Conservation (phyloP, 37 sponge, comb jelly and placozoan species). For the Tethya wilhelma region DNA sequence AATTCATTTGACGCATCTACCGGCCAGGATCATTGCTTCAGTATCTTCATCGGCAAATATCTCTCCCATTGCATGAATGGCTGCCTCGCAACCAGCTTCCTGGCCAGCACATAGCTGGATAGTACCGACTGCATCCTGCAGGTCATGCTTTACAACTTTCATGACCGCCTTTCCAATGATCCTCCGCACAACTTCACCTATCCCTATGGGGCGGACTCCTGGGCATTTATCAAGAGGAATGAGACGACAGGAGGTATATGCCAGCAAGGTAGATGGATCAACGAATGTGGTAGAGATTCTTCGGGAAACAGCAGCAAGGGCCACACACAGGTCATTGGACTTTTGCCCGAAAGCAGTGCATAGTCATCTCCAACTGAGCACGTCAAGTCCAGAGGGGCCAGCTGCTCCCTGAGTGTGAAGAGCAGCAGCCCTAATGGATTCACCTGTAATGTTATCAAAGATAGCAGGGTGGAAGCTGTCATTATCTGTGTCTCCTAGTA, state of each 20-base stretch:
- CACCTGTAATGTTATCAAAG: conserved; percentile 33
- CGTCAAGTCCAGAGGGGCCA: conserved; percentile 58
- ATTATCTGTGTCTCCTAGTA: not conserved
- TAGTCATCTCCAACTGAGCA: conserved; percentile 29
- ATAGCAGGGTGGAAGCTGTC: conserved; percentile 6
- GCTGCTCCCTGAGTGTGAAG: conserved; percentile 24
- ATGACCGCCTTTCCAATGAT: conserved; percentile 42
- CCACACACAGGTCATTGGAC: conserved; percentile 35
- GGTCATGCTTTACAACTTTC: conserved; percentile 9
- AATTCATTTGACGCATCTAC: conserved; percentile 51
- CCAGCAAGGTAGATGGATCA: conserved; percentile 27
- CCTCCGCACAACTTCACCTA: conserved; percentile 41
- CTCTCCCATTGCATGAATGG: conserved; percentile 41
- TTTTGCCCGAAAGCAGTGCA: conserved; percentile 49
- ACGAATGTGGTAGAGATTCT: conserved; percentile 44
- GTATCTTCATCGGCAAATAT: conserved; percentile 34
- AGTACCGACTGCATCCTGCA: conserved; percentile 31
- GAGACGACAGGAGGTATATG: conserved; percentile 31
- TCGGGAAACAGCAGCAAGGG: conserved; percentile 37
- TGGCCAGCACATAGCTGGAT: conserved; percentile 64
- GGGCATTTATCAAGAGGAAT: conserved; percentile 52
- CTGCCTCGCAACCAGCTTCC: conserved; percentile 54
- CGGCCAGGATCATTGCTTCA: conserved; percentile 37
- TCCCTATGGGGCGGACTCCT: conserved; percentile 35
- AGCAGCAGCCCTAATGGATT: conserved; percentile 14